These are phyloP conservation scores for Chromis chromis DNA, from an alignment of 2,797 vertebrate species.

Conservation along the genomic window DNA sequence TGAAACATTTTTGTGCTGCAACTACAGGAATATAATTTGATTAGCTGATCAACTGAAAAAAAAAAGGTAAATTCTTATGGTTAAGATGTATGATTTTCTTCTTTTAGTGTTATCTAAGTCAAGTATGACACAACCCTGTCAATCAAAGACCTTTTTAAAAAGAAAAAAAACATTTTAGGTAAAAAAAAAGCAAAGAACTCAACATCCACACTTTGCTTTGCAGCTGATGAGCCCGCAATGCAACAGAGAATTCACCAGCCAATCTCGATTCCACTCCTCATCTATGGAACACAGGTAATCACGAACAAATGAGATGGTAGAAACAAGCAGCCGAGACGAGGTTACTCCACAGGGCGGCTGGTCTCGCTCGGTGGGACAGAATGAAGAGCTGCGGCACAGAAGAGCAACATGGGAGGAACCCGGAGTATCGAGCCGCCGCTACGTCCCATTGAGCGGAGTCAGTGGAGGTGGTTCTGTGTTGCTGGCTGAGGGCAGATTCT, in stretches of 20 bases:
- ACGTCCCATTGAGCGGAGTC: constrained; percentile 16
- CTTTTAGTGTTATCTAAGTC: no score
- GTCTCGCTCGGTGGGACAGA: constrained; percentile 21
- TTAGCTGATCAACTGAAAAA: no score
- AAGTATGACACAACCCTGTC: no score
- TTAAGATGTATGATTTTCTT: no score
- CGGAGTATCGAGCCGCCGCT: constrained; percentile 9
- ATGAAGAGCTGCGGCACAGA: constrained; percentile 14
- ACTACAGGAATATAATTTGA: no score
- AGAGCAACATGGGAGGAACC: constrained; percentile 23
- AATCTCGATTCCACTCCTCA: constrained; percentile 1
- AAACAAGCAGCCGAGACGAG: constrained; percentile 36
- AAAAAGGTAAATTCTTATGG: no score
- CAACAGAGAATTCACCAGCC: constrained; percentile 18
- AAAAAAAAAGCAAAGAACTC: not conserved
- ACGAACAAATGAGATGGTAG: constrained; percentile 36
- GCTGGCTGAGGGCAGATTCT: not conserved
- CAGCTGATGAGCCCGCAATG: constrained; percentile 3
- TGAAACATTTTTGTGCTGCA: no score
- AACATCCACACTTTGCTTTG: not conserved
- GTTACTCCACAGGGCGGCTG: constrained; percentile 16
- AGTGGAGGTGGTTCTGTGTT: constrained; percentile 20
- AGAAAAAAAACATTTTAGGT: not conserved
- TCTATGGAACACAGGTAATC: constrained; percentile 28
- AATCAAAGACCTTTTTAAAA: not conserved